Evolutionary conservation across 1,140 invertebrate genomes (phyloP).

Genomic region (Pseudomyrmex pallidus): DNA sequence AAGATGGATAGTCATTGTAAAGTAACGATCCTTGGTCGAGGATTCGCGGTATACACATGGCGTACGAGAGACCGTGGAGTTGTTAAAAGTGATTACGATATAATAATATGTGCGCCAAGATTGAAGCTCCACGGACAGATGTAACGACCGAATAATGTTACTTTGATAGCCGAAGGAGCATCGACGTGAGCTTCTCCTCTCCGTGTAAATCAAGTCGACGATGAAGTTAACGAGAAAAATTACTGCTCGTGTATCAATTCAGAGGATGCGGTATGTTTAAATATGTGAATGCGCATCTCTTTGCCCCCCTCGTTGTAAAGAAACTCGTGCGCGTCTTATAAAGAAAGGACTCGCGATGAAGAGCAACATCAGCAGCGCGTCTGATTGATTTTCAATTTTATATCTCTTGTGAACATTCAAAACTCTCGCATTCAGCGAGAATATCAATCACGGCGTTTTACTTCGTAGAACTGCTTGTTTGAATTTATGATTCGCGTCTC

Average conservation of each 20-base stretch:
- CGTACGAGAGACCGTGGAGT: conserved; percentile 3
- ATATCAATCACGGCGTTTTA: background rate
- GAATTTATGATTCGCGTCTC: background rate
- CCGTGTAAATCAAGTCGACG: conserved; percentile 6
- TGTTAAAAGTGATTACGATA: conserved; percentile 60
- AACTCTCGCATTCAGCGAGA: background rate
- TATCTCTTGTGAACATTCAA: background rate
- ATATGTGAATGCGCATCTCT: background rate
- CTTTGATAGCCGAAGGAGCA: conserved; percentile 26
- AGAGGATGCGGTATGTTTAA: background rate
- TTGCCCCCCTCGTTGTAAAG: background rate
- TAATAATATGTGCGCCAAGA: conserved; percentile 47
- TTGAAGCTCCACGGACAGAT: conserved; percentile 40
- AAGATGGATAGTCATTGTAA: conserved; percentile 16
- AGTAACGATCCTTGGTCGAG: conserved; percentile 26
- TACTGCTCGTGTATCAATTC: conserved; percentile 4
- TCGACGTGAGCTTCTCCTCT: background rate
- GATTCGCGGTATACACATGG: conserved; percentile 21
- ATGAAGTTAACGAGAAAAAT: conserved; percentile 36
- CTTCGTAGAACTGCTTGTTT: background rate
- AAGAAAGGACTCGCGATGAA: background rate
- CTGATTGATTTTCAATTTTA: too few species aligned
- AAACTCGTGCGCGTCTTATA: background rate
- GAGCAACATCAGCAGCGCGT: too few species aligned
- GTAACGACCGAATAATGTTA: conserved; percentile 50